A percentile compares a stretch with the other conserved stretches of the same genome.
Conservation (phyloP, 2,888 invertebrate species). For the Iselma pallidipennis region DNA sequence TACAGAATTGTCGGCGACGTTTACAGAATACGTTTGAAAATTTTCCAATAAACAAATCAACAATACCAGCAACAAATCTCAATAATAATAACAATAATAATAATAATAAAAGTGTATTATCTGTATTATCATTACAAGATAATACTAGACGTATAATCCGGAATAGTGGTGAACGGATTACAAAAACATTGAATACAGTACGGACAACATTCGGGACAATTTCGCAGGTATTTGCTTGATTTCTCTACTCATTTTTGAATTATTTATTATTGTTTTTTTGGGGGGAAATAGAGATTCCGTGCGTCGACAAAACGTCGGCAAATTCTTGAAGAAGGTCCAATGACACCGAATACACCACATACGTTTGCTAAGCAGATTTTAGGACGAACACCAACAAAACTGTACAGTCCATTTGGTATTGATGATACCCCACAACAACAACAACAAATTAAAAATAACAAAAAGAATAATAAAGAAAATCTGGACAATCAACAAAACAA, state of each 20-base stretch:
- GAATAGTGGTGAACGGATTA: slow-evolving; percentile 69
- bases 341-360: slow-evolving; percentile 58
- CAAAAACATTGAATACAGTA: slow-evolving; percentile 68
- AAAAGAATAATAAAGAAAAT: neutral
- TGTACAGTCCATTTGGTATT: slow-evolving; percentile 77
- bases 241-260: neutral
- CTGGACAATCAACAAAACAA: neutral
- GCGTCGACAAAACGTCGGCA: slow-evolving; percentile 61
- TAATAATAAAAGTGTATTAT: slow-evolving; percentile 47
- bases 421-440: slow-evolving; percentile 60
- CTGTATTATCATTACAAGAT: slow-evolving; percentile 61
- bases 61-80: neutral
- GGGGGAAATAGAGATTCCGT: slow-evolving; percentile 57
- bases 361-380: slow-evolving; percentile 58
- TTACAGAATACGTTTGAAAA: slow-evolving; percentile 50
- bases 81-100: slow-evolving; percentile 20
- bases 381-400: slow-evolving; percentile 70
- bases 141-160: slow-evolving; percentile 65
- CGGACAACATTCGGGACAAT: slow-evolving; percentile 68
- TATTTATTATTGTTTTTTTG: neutral
- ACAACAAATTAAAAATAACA: neutral
- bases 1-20: slow-evolving; percentile 47
- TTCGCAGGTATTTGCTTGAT: slow-evolving; percentile 61
- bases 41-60: neutral
- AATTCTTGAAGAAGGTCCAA: slow-evolving; percentile 60